These are phyloP conservation scores for Meloidogyne exigua DNA, from an alignment of 1,140 invertebrate species.

Conservation along the genomic window DNA sequence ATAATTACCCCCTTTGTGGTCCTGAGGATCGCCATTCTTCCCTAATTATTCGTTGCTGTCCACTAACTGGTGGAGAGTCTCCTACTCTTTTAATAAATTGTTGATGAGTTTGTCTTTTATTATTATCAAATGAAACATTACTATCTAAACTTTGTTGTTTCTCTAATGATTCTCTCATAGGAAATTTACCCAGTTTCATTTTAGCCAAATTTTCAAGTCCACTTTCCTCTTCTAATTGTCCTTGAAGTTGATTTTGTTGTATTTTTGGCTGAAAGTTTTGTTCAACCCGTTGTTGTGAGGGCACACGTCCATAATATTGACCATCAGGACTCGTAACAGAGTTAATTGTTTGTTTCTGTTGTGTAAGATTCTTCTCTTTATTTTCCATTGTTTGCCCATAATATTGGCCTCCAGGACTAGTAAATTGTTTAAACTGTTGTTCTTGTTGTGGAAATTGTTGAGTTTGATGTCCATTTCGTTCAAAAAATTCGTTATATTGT, in stretches of 20 bases:
- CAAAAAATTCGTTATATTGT: not conserved
- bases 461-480: not conserved
- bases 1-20: not conserved
- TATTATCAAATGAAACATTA: not conserved
- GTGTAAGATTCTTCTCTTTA: not conserved
- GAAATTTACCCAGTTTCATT: slow-evolving; percentile 20
- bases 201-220: slow-evolving; percentile 20
- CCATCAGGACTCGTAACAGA: not conserved
- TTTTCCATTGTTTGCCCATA: not conserved
- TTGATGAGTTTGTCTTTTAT: not conserved
- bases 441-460: not conserved
- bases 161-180: slow-evolving; percentile 1
- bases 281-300: not conserved
- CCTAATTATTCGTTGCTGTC: not conserved
- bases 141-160: not conserved
- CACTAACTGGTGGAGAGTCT: not conserved
- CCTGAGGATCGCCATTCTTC: not conserved
- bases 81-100: not conserved
- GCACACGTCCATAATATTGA: not conserved
- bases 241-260: not conserved
- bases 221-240: not conserved
- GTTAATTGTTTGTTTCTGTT: not conserved
- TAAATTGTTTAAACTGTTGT: not conserved
- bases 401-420: not conserved
- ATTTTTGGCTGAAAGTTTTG: not conserved